Conservation (phyloP, 2,113 vertebrate species). For the Chaenogobius annularis region DNA sequence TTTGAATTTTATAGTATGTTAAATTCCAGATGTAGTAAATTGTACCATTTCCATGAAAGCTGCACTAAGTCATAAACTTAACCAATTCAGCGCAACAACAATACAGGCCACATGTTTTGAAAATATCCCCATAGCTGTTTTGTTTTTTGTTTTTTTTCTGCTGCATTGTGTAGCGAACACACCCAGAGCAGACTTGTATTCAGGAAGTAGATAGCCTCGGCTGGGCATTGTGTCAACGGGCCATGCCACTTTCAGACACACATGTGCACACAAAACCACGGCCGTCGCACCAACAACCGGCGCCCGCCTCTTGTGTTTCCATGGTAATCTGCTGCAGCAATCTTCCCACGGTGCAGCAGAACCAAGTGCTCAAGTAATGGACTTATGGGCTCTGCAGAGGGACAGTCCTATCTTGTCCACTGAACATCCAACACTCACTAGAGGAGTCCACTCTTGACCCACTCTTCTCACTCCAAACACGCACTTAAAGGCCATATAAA, state of each 20-base stretch:
- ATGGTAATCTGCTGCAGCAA: slow-evolving; percentile 67
- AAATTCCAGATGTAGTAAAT: background rate
- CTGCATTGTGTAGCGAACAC: slow-evolving; percentile 61
- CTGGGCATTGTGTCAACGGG: slow-evolving; percentile 70
- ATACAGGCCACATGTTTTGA: slow-evolving; percentile 17
- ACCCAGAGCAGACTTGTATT: slow-evolving; percentile 68
- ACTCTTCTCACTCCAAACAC: slow-evolving; percentile 28
- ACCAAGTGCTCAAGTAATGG: slow-evolving; percentile 28
- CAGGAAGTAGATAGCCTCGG: slow-evolving; percentile 70
- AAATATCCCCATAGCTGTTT: slow-evolving; percentile 34
- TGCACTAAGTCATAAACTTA: background rate
- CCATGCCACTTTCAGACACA: slow-evolving; percentile 62
- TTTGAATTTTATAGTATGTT: background rate
- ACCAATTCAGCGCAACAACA: background rate
- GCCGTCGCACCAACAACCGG: slow-evolving; percentile 64
- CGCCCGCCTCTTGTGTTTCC: slow-evolving; percentile 68
- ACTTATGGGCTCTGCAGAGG: slow-evolving; percentile 2
- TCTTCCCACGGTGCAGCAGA: slow-evolving; percentile 77
- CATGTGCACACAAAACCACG: slow-evolving; percentile 58
- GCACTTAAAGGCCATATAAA: background rate
- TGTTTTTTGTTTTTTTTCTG: background rate
- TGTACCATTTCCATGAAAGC: background rate
- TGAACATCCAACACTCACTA: slow-evolving; percentile 76
- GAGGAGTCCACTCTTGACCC: slow-evolving; percentile 72
- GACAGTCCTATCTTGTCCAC: slow-evolving; percentile 55